Conservation (phyloP, 37 sponge, comb jelly and placozoan species). For the Amphimedon queenslandica region DNA sequence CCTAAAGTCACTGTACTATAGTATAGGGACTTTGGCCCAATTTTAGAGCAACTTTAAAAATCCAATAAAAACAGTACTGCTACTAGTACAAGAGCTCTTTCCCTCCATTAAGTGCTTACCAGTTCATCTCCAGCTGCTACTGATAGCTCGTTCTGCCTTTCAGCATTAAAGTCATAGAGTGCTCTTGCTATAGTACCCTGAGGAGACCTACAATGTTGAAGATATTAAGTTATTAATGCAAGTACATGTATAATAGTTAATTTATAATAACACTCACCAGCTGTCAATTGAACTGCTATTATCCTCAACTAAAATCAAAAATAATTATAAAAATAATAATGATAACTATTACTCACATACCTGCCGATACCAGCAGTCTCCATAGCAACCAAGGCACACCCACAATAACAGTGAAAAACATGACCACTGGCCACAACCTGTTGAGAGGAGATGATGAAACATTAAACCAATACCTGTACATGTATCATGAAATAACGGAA, state of each 20-base stretch:
- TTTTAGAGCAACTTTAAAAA: not conserved
- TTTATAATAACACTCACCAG: too few species aligned
- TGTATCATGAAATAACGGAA: not conserved
- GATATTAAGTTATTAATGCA: not conserved
- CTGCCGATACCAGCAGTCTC: slow-evolving; percentile 41
- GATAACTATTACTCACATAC: slow-evolving; percentile 15
- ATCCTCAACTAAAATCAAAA: not conserved
- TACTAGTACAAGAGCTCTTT: not conserved
- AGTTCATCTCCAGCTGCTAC: slow-evolving; percentile 65
- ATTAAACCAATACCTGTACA: not conserved
- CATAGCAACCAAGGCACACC: slow-evolving; percentile 80
- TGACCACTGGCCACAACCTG: slow-evolving; percentile 54
- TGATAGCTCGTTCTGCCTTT: slow-evolving; percentile 47
- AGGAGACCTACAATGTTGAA: not conserved
- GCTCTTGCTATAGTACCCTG: slow-evolving; percentile 29
- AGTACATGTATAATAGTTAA: too few species aligned
- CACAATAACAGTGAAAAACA: slow-evolving; percentile 53
- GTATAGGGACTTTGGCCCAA: not conserved
- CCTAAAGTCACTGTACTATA: too few species aligned
- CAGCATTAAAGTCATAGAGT: slow-evolving; percentile 55
- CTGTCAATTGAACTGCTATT: not conserved
- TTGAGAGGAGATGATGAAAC: too few species aligned
- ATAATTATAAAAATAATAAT: slow-evolving; percentile 2
- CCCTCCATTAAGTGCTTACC: slow-evolving; percentile 6
- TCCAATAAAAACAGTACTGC: not conserved